Evolutionary conservation across 2,888 invertebrate genomes (phyloP), one percentile per base, ranked within the genome.

Genomic region (Cyclophora albipunctata): DNA sequence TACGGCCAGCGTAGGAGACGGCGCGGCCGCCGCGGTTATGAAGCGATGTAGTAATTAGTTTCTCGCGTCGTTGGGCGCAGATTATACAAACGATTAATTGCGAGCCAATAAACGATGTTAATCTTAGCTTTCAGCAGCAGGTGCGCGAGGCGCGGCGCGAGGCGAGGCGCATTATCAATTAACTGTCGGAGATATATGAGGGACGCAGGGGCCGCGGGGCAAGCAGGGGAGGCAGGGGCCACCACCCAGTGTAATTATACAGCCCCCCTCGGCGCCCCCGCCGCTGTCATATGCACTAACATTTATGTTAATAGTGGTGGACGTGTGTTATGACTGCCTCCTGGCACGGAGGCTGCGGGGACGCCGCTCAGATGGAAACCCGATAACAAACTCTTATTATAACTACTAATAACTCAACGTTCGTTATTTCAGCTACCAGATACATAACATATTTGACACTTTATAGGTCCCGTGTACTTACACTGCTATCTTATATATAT

Each of bases 81-180:
- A 76, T 78, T 76, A 79, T 76, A 81, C 69, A 72, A 74, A 71
- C 79, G 71, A 85, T 81, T 82, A 82, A 81, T 77, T 67, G 55
- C 63, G 60, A 56, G 60, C 67, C 76, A 71, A 77, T 78, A 78
- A 76, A 73, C 76, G 78, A 82, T 80, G 80, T 78, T 82, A 82
- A 84, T 85, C 75, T 74, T 62, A 75, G 78, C 79, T 70, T 81
- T 84, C 85, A 81, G 74, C 50, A 62, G 75, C 86, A 84, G 84
- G 83, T 62, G 71, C 62, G 61, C 37, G 37, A 5, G 4, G 37
- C 37, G 37, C 37, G 37, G 37, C 37, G 37, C 37, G 37, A 4
- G 62, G 69, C 69, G 67, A 62, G 62, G 68, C 71, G 66, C 70
- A 71, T 74, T 78, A 74, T 74, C 80, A 78, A 82, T 75, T 78